Percentiles rank a stretch among this genome's conserved stretches.
Conservation (phyloP, 2,797 vertebrate genomes). For the Hippocampus kuda region DNA sequence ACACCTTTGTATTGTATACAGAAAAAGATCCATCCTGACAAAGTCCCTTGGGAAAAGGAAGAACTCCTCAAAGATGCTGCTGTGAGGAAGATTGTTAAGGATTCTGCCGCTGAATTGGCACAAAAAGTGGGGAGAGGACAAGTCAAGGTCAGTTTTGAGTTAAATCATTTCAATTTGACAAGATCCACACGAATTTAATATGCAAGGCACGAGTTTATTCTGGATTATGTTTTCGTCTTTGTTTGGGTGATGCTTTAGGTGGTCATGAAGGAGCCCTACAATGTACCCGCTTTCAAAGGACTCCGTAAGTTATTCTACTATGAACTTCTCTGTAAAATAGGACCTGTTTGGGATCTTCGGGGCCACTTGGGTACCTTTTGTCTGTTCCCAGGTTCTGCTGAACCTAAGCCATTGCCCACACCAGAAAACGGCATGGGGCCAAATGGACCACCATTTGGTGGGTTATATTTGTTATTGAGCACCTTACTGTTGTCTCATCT, state of each 20-base stretch:
- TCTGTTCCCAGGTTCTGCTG: conserved; percentile 48
- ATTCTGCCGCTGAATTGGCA: conserved; percentile 58
- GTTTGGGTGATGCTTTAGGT: conserved; percentile 45
- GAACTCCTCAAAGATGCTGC: conserved; percentile 52
- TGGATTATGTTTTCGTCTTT: neutral
- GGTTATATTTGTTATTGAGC: conserved; percentile 12
- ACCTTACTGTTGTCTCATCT: neutral
- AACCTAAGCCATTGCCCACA: conserved; percentile 39
- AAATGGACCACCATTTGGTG: conserved; percentile 46
- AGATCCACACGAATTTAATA: neutral
- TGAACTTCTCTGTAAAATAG: neutral
- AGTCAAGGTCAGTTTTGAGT: conserved; percentile 53
- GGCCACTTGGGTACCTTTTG: neutral
- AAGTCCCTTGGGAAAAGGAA: conserved; percentile 54
- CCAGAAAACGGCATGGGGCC: conserved; percentile 29
- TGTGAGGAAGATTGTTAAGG: conserved; percentile 57
- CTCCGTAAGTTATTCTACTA: conserved; percentile 57
- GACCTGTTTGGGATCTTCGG: neutral
- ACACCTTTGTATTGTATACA: conserved; percentile 20
- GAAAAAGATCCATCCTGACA: conserved; percentile 61
- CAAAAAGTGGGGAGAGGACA: conserved; percentile 63
- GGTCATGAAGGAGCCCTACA: conserved; percentile 65
- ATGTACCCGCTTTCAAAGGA: conserved; percentile 61
- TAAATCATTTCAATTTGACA: neutral
- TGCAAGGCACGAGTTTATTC: too few relatives aligned